Percentiles rank a stretch among this genome's conserved stretches.
These are phyloP conservation scores for Poeciliopsis retropinna DNA, from an alignment of 2,113 vertebrate species.

Conservation along the genomic window DNA sequence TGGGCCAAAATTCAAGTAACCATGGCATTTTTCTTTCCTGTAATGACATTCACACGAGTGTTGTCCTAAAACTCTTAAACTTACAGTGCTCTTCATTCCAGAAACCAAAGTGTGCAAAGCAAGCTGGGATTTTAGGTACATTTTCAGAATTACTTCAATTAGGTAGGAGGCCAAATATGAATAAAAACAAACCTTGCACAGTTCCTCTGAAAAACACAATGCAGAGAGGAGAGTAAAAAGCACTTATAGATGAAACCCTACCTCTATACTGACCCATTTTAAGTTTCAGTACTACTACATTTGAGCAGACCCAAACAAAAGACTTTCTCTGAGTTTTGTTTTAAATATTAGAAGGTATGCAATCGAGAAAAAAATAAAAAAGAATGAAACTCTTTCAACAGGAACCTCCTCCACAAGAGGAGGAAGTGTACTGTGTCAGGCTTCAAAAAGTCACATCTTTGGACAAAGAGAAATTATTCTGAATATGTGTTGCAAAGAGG, in stretches of 20 bases:
- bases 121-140: conserved; percentile 69
- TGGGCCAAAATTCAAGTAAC: conserved; percentile 81
- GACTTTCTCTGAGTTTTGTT: neutral
- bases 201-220: conserved; percentile 65
- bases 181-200: conserved; percentile 66
- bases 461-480: conserved; percentile 53
- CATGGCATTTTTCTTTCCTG: conserved; percentile 66
- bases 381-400: too few relatives aligned
- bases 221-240: conserved; percentile 50
- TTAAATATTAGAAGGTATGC: neutral
- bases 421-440: conserved; percentile 30
- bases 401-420: neutral
- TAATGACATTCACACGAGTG: conserved; percentile 58
- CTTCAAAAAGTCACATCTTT: conserved; percentile 30
- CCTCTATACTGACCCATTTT: conserved; percentile 73
- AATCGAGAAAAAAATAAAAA: neutral
- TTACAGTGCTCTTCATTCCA: conserved; percentile 81
- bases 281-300: conserved; percentile 62
- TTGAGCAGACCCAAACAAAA: neutral
- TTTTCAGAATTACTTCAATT: conserved; percentile 56
- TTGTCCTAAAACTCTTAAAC: conserved; percentile 59
- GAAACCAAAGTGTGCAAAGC: conserved; percentile 81
- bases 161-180: conserved; percentile 70
- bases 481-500: conserved; percentile 56
- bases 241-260: conserved; percentile 70